These are phyloP conservation scores for Helogale parvula DNA, from an alignment of 2,113 vertebrate genomes.

Conservation along the genomic window DNA sequence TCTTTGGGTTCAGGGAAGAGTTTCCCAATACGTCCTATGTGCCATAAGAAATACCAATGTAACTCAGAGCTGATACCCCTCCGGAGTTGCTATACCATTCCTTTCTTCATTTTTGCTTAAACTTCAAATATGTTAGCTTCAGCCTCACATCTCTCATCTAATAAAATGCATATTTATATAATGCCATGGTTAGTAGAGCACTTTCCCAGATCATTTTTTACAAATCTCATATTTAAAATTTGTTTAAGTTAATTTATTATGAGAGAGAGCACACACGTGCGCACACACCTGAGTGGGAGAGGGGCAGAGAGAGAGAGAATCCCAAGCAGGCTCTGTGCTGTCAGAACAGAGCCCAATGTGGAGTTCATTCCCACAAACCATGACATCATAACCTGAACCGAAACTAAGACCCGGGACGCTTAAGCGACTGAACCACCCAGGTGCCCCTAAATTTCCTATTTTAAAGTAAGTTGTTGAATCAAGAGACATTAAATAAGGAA, in stretches of 20 bases:
- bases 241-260: too few species aligned
- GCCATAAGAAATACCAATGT: neutral
- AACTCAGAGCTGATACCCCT: neutral
- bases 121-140: neutral
- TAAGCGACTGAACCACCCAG: too few species aligned
- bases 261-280: too few species aligned
- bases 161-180: neutral
- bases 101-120: neutral
- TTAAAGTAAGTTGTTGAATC: conserved; percentile 51
- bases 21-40: neutral
- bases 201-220: neutral
- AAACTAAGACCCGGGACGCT: too few species aligned
- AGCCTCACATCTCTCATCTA: neutral
- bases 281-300: too few species aligned
- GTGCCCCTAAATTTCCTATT: neutral
- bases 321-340: too few species aligned
- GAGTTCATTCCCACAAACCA: too few species aligned
- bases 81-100: neutral
- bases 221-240: conserved; percentile 40
- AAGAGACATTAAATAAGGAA: neutral
- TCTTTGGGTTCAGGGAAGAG: neutral
- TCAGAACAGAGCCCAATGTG: too few species aligned
- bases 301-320: too few species aligned
- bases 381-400: too few species aligned
- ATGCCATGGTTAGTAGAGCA: neutral